Evolutionary conservation across 92 coral and sea anemone species (phyloP).

Genomic region (Epizoanthus fatuus): DNA sequence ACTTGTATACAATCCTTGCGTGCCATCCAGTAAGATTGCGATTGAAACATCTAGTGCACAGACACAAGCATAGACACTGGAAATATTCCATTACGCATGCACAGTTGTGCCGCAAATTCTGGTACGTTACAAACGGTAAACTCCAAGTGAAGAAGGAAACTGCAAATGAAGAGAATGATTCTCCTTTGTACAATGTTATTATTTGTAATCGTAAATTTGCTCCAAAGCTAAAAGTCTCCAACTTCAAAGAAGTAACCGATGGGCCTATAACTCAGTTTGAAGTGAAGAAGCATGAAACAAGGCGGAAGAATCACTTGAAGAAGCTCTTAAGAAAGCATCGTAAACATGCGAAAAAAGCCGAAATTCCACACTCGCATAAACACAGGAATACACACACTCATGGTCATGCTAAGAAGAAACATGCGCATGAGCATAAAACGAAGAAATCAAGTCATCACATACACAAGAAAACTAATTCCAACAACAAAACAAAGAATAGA

Average conservation of each 20-base stretch:
- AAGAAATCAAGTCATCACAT: constrained; percentile 5
- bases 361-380: neutral
- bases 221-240: constrained; percentile 27
- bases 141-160: constrained; percentile 55
- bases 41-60: constrained; percentile 42
- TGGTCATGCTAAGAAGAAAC: neutral
- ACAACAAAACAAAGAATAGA: constrained; percentile 23
- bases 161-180: neutral
- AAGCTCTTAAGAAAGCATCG: neutral
- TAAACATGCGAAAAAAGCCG: neutral
- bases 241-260: constrained; percentile 18
- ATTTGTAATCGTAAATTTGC: constrained; percentile 75
- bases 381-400: neutral
- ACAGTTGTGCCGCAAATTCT: constrained; percentile 80
- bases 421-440: constrained; percentile 12
- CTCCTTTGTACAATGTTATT: constrained; percentile 55
- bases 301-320: neutral
- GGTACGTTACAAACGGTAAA: constrained; percentile 73
- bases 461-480: constrained; percentile 25
- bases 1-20: constrained; percentile 77
- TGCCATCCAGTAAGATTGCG: constrained; percentile 79
- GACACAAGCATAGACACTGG: neutral
- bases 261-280: neutral
- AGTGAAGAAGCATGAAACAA: neutral
- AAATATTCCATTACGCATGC: constrained; percentile 45